Conservation (phyloP, 2,888 invertebrate species). For the Herminia tarsipennalis region DNA sequence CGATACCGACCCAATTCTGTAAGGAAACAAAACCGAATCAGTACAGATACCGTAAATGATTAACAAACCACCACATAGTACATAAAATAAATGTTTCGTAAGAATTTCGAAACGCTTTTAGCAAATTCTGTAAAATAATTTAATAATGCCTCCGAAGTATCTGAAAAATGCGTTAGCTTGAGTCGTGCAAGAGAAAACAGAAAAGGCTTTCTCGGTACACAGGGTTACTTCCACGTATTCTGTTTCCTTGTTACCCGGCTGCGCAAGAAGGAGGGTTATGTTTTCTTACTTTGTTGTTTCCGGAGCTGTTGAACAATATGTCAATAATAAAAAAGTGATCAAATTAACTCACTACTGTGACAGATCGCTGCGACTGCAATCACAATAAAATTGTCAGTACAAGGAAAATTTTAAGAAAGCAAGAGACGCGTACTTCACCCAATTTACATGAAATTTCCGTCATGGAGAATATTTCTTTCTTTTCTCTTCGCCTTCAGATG, state of each 20-base stretch:
- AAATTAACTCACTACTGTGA: constrained; percentile 54
- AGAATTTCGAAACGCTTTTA: background rate
- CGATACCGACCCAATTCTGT: constrained; percentile 56
- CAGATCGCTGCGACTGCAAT: constrained; percentile 52
- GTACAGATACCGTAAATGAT: constrained; percentile 42
- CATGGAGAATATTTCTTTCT: constrained; percentile 70
- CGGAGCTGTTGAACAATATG: constrained; percentile 21
- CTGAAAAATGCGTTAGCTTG: background rate
- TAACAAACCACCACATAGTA: constrained; percentile 33
- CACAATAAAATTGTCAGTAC: constrained; percentile 59
- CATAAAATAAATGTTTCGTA: constrained; percentile 20
- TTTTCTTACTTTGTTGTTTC: background rate
- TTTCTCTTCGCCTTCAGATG: constrained; percentile 70
- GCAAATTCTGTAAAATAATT: background rate
- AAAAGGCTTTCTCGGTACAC: too few species aligned
- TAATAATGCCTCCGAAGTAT: background rate
- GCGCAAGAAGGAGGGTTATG: too few species aligned
- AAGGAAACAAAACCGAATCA: constrained; percentile 51
- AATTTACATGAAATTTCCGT: constrained; percentile 81
- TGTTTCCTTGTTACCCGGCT: constrained; percentile 2
- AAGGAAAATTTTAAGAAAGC: constrained; percentile 66
- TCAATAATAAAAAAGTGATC: constrained; percentile 28
- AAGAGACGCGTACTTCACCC: constrained; percentile 63
- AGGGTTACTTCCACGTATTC: background rate
- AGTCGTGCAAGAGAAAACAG: background rate